phyloP scores from a whole-genome alignment of 2,888 invertebrate species.

The Hirtodrosophila cameraria region DNA sequence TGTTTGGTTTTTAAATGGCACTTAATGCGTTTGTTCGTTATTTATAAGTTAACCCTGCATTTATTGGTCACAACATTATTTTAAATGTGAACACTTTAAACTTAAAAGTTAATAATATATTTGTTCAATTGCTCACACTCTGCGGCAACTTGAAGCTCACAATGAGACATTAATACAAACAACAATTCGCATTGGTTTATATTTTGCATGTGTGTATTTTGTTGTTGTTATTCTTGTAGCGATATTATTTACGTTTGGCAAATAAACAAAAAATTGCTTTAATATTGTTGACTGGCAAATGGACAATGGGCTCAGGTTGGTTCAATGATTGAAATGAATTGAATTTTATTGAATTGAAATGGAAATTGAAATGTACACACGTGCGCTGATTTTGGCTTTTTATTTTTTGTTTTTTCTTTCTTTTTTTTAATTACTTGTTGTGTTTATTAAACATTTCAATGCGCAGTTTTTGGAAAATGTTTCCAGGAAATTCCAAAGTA shows the following conservation, averaged over 20 bases:
- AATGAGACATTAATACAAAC: conserved; percentile 33
- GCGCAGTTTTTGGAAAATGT: conserved; percentile 34
- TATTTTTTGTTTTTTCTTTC: conserved; percentile 13
- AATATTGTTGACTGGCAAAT: conserved; percentile 27
- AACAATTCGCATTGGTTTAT: conserved; percentile 35
- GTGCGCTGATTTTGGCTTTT: conserved; percentile 24
- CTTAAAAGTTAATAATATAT: conserved; percentile 9
- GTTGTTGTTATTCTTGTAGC: conserved; percentile 12
- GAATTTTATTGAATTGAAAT: conserved; percentile 29
- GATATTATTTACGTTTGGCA: conserved; percentile 28
- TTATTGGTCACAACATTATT: background rate
- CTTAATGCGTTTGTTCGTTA: conserved; percentile 2
- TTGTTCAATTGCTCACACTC: background rate
- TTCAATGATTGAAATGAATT: conserved; percentile 30
- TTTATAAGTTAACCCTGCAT: conserved; percentile 8
- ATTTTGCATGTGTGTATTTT: conserved; percentile 7
- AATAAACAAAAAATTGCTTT: conserved; percentile 43
- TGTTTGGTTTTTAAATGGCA: conserved; percentile 5
- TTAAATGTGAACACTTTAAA: conserved; percentile 2
- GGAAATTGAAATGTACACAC: conserved; percentile 29
- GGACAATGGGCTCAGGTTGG: conserved; percentile 25
- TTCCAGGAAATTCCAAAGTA: conserved; percentile 68
- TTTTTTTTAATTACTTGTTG: conserved; percentile 23
- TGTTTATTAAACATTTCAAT: conserved; percentile 60
- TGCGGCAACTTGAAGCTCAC: background rate